phyloP scores from a whole-genome alignment of 2,113 vertebrate genomes.

The Gallinago media region DNA sequence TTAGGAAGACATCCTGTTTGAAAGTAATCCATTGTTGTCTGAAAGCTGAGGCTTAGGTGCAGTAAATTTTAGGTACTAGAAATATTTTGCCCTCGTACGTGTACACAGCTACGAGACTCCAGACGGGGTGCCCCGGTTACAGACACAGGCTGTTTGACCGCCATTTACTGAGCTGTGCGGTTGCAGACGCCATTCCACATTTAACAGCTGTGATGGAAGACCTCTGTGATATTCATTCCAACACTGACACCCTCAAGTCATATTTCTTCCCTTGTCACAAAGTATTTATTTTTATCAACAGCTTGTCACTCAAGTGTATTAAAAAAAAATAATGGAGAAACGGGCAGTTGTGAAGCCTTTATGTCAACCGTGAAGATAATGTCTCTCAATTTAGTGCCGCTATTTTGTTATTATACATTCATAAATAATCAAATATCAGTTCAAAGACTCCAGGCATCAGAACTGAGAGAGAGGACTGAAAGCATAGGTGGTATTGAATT shows the following conservation, averaged over 20 bases:
- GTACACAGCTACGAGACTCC: neutral
- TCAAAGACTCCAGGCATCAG: neutral
- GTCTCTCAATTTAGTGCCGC: neutral
- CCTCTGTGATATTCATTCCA: slow-evolving; percentile 58
- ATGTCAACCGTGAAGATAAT: neutral
- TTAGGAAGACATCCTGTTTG: neutral
- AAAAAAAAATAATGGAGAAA: neutral
- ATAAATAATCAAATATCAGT: slow-evolving; percentile 37
- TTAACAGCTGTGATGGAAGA: slow-evolving; percentile 57
- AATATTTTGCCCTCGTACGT: neutral
- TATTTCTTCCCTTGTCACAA: slow-evolving; percentile 77
- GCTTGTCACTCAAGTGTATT: slow-evolving; percentile 70
- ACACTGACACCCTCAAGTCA: slow-evolving; percentile 53
- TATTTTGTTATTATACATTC: slow-evolving; percentile 9
- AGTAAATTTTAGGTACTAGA: neutral
- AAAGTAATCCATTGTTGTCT: neutral
- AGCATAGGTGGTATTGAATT: neutral
- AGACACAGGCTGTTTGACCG: neutral
- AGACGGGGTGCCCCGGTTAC: neutral
- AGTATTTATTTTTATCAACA: slow-evolving; percentile 78
- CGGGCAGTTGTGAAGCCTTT: neutral
- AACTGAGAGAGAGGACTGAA: neutral
- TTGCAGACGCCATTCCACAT: slow-evolving; percentile 65
- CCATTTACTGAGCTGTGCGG: slow-evolving; percentile 36
- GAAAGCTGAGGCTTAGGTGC: neutral